Evolutionary conservation across 2,797 vertebrate genomes (phyloP).

Genomic region (Hemitrygon akajei): DNA sequence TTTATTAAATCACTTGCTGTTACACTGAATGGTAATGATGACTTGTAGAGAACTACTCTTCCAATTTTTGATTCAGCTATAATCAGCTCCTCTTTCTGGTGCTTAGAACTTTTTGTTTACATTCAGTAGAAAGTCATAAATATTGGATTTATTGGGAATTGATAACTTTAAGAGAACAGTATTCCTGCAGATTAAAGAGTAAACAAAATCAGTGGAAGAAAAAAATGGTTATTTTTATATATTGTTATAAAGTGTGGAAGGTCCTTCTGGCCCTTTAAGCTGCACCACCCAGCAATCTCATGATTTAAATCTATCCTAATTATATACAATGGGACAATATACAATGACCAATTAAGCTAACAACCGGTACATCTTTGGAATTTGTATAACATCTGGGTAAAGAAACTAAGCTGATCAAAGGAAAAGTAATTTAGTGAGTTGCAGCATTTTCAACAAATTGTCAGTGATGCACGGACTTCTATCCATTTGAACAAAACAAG

Average conservation of each 20-base stretch:
- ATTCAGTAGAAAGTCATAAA: neutral
- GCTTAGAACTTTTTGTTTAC: neutral
- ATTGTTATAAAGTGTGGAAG: too few species aligned
- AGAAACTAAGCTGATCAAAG: neutral
- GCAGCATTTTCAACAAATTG: neutral
- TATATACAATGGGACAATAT: too few species aligned
- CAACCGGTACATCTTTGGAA: too few species aligned
- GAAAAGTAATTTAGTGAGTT: neutral
- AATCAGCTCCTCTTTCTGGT: neutral
- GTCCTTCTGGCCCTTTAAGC: too few species aligned
- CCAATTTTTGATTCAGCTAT: neutral
- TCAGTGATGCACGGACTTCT: neutral
- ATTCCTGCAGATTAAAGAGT: neutral
- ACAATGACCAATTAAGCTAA: too few species aligned
- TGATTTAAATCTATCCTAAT: too few species aligned
- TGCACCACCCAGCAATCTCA: too few species aligned
- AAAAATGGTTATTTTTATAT: too few species aligned
- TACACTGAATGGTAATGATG: neutral
- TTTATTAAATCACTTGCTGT: neutral
- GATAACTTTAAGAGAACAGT: neutral
- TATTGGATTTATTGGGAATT: neutral
- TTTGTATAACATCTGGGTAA: neutral
- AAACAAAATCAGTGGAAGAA: neutral
- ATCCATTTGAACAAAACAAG: neutral
- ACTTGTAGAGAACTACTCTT: neutral